These are phyloP conservation scores for Enteromius fasciolatus DNA, from an alignment of 2,797 vertebrate genomes.

Conservation along the genomic window DNA sequence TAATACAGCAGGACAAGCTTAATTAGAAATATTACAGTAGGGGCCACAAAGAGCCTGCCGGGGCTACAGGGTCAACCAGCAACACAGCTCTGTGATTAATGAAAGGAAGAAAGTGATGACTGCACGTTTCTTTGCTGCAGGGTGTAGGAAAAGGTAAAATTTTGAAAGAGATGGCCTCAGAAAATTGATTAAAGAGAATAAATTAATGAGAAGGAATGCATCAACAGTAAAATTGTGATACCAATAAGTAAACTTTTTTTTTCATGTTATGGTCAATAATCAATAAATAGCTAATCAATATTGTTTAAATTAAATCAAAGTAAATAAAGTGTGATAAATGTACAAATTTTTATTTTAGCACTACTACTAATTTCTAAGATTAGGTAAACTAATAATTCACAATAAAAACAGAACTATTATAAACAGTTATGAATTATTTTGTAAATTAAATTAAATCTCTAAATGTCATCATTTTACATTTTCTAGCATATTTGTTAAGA, in stretches of 20 bases:
- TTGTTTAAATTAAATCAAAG: background rate
- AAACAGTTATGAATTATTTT: background rate
- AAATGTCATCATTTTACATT: background rate
- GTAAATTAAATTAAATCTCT: background rate
- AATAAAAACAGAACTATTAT: background rate
- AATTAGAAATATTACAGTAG: conserved; percentile 70
- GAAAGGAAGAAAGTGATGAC: conserved; percentile 65
- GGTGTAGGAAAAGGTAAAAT: conserved; percentile 48
- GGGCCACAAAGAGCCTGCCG: conserved; percentile 47
- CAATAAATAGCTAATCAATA: background rate
- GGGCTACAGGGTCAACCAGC: conserved; percentile 60
- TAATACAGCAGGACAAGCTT: conserved; percentile 67
- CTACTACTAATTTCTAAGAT: background rate
- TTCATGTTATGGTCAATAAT: background rate
- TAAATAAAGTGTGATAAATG: background rate
- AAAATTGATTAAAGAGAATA: conserved; percentile 66
- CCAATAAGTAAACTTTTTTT: background rate
- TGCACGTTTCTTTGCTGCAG: conserved; percentile 48
- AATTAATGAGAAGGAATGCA: conserved; percentile 55
- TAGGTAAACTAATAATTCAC: background rate
- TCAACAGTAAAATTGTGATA: background rate
- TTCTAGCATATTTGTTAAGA: background rate
- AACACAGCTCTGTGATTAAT: conserved; percentile 66
- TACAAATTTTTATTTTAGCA: background rate
- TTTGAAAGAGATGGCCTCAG: conserved; percentile 59